Conservation (phyloP, 2,888 invertebrate species). For the Coleophora flavipennella region DNA sequence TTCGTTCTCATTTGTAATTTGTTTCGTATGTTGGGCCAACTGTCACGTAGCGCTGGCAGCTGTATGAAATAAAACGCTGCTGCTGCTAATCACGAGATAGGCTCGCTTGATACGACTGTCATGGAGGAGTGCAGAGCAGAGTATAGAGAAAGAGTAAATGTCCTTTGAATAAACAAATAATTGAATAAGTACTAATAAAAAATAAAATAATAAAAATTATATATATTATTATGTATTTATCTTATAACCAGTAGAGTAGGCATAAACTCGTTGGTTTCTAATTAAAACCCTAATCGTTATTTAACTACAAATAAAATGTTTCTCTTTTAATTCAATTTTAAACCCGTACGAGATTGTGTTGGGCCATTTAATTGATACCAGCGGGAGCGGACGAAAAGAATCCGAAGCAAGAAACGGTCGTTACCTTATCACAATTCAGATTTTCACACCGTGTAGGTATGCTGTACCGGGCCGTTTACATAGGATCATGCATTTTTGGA, state of each 20-base stretch:
- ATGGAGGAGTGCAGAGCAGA: conserved; percentile 25
- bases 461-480: conserved; percentile 17
- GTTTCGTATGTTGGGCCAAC: conserved; percentile 32
- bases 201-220: no score
- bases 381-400: conserved; percentile 30
- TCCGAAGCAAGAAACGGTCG: conserved; percentile 53
- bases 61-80: conserved; percentile 52
- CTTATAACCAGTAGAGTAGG: no score
- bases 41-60: conserved; percentile 53
- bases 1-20: not conserved
- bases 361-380: conserved; percentile 61
- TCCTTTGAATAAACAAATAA: no score
- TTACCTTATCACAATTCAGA: conserved; percentile 63
- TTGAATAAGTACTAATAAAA: no score
- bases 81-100: conserved; percentile 47
- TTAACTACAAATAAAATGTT: conserved; percentile 18
- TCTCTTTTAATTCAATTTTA: conserved; percentile 30
- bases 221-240: no score
- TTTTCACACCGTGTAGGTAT: conserved; percentile 47
- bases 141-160: conserved; percentile 14
- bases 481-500: no score
- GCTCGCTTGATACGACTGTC: conserved; percentile 43
- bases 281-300: no score
- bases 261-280: no score
- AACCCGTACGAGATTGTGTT: conserved; percentile 42